Evolutionary conservation across 2,113 vertebrate species (phyloP), one percentile per base, ranked within the genome.

Genomic region (Alosa alosa): DNA sequence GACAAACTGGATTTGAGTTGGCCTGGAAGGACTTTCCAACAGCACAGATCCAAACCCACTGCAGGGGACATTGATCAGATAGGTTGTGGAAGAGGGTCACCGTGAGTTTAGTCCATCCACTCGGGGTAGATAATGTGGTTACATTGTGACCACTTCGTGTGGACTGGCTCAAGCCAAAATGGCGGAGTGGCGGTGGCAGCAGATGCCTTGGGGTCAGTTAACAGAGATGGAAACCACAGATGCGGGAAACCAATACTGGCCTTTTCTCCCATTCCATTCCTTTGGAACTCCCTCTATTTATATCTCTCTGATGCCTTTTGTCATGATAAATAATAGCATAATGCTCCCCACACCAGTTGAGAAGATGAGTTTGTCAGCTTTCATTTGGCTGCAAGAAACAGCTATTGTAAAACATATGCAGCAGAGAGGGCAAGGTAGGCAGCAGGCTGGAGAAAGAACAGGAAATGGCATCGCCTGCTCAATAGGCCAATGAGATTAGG

Each of bases 401-500:
- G 87, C 86, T 60, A 84, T 86, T 84, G 87, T 85, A 81, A 31
- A 89, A 81, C 87, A 87, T 88, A 86, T 83, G 86, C 85, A 85
- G 75, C 86, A 50, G 82, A 87, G 44, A 25, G 45, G 83, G 78
- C 82, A 84, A 83, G 68, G 83, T 78, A 83, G 81, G 82, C 83
- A 84, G 18, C 45, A 84, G 39, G n/a, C 18, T 20, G 25, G 47
- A 82, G 18, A 88, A 83, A 50, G 81, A 83, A 87, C 85, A 90
- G 89, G 89, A 90, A 88, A 91, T 90, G 86, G 83, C 86, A 89
- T 87, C 83, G 87, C 41, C 83, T 82, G 81, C 85, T 88, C 88
- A 91, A 90, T 86, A 89, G 86, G 85, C 89, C 90, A 91, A 86
- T 89, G 68, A 89, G 89, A 90, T 91, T 88, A 87, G 83, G 86